These are phyloP conservation scores for Serinus canaria DNA, from an alignment of 2,113 vertebrate species.

Conservation along the genomic window DNA sequence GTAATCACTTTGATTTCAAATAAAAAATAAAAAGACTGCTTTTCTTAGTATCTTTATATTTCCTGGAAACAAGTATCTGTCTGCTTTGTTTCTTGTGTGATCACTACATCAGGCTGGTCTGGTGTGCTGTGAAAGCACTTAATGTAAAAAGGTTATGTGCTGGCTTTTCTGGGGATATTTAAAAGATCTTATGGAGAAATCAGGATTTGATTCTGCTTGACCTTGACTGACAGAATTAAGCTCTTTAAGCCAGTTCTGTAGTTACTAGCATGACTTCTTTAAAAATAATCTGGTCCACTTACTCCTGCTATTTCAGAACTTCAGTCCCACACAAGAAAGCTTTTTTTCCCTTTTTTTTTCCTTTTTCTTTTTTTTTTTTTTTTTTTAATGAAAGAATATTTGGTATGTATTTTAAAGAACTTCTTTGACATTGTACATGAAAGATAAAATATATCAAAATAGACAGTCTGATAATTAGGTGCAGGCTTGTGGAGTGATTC, in stretches of 20 bases:
- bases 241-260: background rate
- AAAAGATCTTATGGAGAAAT: conserved; percentile 30
- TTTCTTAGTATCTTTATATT: conserved; percentile 24
- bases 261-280: background rate
- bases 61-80: conserved; percentile 21
- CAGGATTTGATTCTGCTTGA: conserved; percentile 40
- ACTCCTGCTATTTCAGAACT: background rate
- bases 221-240: conserved; percentile 7
- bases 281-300: background rate
- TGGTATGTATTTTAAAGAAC: conserved; percentile 12
- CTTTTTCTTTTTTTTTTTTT: background rate
- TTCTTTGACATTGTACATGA: conserved; percentile 14
- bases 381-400: background rate
- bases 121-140: background rate
- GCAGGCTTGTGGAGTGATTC: conserved; percentile 48
- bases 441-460: conserved; percentile 45
- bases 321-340: background rate
- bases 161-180: conserved; percentile 9
- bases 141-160: background rate
- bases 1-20: conserved; percentile 51
- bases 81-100: conserved; percentile 25
- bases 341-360: background rate
- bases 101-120: background rate
- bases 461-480: conserved; percentile 46
- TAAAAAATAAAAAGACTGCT: conserved; percentile 26